phyloP scores from a whole-genome alignment of 2,888 invertebrate species.

The Anaspis maculata region DNA sequence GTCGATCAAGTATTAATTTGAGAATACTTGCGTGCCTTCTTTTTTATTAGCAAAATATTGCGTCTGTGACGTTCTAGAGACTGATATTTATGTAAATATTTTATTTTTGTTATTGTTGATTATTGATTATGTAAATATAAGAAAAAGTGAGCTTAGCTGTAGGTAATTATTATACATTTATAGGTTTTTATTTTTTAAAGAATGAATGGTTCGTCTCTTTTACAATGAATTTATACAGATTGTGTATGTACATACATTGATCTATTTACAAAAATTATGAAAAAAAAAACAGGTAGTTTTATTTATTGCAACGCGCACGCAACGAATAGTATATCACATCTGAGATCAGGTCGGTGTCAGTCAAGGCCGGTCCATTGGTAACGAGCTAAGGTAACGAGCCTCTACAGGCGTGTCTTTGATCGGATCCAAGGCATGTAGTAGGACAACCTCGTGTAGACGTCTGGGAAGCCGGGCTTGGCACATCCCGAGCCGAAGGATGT shows the following conservation, averaged over 20 bases:
- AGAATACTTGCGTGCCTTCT: no score
- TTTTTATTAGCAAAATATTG: no score
- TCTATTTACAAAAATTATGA: no score
- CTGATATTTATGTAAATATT: conserved; percentile 24
- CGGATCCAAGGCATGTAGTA: conserved; percentile 80
- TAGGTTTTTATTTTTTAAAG: conserved; percentile 12
- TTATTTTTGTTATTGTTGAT: neutral
- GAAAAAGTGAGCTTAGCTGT: no score
- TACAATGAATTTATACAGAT: conserved; percentile 12
- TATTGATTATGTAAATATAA: conserved; percentile 5
- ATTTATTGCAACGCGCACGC: no score
- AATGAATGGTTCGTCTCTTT: conserved; percentile 14
- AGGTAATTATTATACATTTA: no score
- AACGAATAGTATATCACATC: no score
- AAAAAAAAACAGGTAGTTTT: no score
- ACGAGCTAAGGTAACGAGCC: conserved; percentile 1
- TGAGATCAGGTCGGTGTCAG: conserved; percentile 16
- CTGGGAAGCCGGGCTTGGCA: conserved; percentile 79
- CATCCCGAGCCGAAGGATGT: conserved; percentile 91
- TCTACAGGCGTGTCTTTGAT: conserved; percentile 30
- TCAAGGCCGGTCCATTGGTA: no score
- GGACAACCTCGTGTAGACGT: conserved; percentile 78
- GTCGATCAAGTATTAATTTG: no score
- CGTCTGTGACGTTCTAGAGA: conserved; percentile 25
- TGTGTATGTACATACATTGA: conserved; percentile 14